These are phyloP conservation scores for Datnioides undecimradiatus DNA, from an alignment of 2,113 vertebrate species.

Conservation along the genomic window DNA sequence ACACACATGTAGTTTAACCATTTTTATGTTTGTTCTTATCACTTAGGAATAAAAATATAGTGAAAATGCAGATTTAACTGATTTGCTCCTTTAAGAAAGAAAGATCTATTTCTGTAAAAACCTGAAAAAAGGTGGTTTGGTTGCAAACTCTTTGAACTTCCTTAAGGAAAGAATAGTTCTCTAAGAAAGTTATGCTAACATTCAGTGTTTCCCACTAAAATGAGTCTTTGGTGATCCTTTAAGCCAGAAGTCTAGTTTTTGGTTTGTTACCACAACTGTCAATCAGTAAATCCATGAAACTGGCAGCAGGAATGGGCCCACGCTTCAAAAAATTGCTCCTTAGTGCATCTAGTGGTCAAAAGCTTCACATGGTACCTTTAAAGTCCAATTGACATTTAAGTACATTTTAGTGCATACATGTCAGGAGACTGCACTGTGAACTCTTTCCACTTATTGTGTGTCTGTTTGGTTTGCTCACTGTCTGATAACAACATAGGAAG, in stretches of 20 bases:
- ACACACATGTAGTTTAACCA: background rate
- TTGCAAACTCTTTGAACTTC: no score
- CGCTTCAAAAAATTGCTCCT: background rate
- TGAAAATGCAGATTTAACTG: no score
- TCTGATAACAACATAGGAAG: slow-evolving; percentile 5
- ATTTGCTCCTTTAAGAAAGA: no score
- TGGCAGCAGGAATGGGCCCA: background rate
- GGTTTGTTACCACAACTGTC: background rate
- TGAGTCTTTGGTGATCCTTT: background rate
- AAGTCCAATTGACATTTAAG: background rate
- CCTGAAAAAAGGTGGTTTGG: no score
- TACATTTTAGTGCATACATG: background rate
- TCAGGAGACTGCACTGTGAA: background rate
- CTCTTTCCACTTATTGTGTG: slow-evolving; percentile 16
- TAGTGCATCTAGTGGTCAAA: background rate
- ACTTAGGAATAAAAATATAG: no score
- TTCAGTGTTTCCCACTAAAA: background rate
- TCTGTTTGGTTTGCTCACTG: background rate
- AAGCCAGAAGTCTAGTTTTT: background rate
- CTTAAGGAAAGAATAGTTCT: no score
- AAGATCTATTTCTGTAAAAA: no score
- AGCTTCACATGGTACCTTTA: background rate
- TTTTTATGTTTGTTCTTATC: background rate
- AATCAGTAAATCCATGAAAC: background rate
- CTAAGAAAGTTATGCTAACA: background rate